Percentiles rank a stretch among this genome's conserved stretches.
Conservation (phyloP, 2,888 invertebrate species). For the Eucriotettix oculatus region DNA sequence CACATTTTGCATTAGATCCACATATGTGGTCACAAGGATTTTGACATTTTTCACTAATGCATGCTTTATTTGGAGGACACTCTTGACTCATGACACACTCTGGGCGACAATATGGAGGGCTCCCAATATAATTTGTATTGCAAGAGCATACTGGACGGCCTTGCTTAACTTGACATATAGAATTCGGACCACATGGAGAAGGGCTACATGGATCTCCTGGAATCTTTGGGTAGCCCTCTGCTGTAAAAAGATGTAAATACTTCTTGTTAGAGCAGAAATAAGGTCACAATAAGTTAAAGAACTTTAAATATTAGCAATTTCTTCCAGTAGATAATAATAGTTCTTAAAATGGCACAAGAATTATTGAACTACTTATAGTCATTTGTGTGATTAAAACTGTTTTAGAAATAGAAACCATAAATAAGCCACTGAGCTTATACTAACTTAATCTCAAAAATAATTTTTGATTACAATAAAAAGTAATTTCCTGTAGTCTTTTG, state of each 20-base stretch:
- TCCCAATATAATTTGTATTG: conserved; percentile 59
- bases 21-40: conserved; percentile 67
- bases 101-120: conserved; percentile 65
- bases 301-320: too few species aligned
- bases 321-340: too few species aligned
- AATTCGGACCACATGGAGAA: conserved; percentile 61
- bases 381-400: too few species aligned
- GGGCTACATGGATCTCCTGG: conserved; percentile 26
- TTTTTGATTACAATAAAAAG: too few species aligned
- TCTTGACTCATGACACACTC: conserved; percentile 73
- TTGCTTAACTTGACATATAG: conserved; percentile 66
- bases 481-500: too few species aligned
- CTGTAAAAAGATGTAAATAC: conserved; percentile 3
- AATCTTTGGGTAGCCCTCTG: conserved; percentile 18
- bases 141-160: conserved; percentile 68
- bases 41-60: conserved; percentile 63
- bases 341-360: too few species aligned
- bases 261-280: too few species aligned
- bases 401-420: too few species aligned
- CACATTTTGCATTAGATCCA: conserved; percentile 62
- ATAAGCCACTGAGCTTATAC: too few species aligned
- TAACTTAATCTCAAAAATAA: too few species aligned
- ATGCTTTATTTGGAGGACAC: conserved; percentile 60
- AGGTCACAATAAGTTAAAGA: too few species aligned
- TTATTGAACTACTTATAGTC: too few species aligned